These are phyloP conservation scores for Volucella bombylans DNA, from an alignment of 2,888 invertebrate species.

Conservation along the genomic window DNA sequence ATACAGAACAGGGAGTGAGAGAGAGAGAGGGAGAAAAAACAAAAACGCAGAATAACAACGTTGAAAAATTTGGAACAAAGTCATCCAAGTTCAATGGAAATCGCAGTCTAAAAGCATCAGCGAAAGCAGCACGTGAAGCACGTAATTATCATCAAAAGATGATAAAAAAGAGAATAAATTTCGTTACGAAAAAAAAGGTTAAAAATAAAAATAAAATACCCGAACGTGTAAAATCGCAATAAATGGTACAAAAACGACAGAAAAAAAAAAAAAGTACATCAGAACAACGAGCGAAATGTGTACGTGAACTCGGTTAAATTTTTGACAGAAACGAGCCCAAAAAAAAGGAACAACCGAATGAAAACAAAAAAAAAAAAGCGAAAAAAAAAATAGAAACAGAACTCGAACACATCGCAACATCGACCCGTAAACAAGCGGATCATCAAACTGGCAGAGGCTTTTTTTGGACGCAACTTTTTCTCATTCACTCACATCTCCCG, in stretches of 20 bases:
- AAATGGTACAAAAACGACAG: constrained; percentile 15
- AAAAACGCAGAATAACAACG: constrained; percentile 12
- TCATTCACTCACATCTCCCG: constrained; percentile 34
- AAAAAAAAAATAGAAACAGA: background rate
- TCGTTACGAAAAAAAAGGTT: constrained; percentile 18
- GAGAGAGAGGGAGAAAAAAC: constrained; percentile 10
- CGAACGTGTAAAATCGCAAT: constrained; percentile 43
- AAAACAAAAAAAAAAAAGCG: background rate
- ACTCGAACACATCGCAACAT: constrained; percentile 34
- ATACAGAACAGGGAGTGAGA: constrained; percentile 19
- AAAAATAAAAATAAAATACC: constrained; percentile 30
- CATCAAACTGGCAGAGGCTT: constrained; percentile 68
- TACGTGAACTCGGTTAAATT: constrained; percentile 58
- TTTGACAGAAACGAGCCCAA: constrained; percentile 32
- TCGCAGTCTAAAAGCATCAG: background rate
- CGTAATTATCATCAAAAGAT: constrained; percentile 63
- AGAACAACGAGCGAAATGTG: constrained; percentile 23
- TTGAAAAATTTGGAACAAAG: constrained; percentile 11
- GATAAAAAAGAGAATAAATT: constrained; percentile 40
- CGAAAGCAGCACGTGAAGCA: constrained; percentile 64
- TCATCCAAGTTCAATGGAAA: constrained; percentile 42
- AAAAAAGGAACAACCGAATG: background rate
- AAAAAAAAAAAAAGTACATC: constrained; percentile 21
- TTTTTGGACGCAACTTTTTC: constrained; percentile 41
- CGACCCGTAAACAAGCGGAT: constrained; percentile 71